Percentiles rank a stretch among this genome's conserved stretches.
These are phyloP conservation scores for Champsocephalus gunnari DNA, from an alignment of 2,797 vertebrate species.

Conservation along the genomic window DNA sequence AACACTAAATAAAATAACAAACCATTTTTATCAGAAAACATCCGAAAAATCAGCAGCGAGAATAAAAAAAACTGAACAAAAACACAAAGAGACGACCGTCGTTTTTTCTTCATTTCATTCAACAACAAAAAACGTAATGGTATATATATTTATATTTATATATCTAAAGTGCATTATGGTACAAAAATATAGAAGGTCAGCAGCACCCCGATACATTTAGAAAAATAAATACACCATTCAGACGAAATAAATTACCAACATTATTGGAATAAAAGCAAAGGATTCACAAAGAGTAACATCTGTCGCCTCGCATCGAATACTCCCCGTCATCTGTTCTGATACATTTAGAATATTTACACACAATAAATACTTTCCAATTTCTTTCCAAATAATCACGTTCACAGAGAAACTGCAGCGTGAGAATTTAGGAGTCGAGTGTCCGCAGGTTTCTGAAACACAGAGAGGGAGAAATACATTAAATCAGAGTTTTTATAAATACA, in stretches of 20 bases:
- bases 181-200: conserved; percentile 97
- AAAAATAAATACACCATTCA: conserved; percentile 98
- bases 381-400: conserved; percentile 90
- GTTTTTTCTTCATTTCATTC: conserved; percentile 86
- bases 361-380: conserved; percentile 96
- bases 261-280: conserved; percentile 83
- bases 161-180: conserved; percentile 99
- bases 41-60: conserved; percentile 63
- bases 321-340: conserved; percentile 82
- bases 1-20: conserved; percentile 22
- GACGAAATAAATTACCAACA: conserved; percentile 97
- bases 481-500: too few species aligned
- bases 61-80: conserved; percentile 39
- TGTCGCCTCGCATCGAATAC: conserved; percentile 72
- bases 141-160: conserved; percentile 92
- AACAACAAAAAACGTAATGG: conserved; percentile 88
- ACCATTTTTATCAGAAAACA: conserved; percentile 20
- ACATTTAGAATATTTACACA: conserved; percentile 96
- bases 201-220: conserved; percentile 96
- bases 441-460: conserved; percentile 85
- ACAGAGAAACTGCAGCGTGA: conserved; percentile 88
- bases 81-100: conserved; percentile 56
- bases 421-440: conserved; percentile 84
- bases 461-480: not conserved
- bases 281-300: conserved; percentile 84